Conservation (phyloP, 2,113 vertebrate genomes). For the Upupa epops region DNA sequence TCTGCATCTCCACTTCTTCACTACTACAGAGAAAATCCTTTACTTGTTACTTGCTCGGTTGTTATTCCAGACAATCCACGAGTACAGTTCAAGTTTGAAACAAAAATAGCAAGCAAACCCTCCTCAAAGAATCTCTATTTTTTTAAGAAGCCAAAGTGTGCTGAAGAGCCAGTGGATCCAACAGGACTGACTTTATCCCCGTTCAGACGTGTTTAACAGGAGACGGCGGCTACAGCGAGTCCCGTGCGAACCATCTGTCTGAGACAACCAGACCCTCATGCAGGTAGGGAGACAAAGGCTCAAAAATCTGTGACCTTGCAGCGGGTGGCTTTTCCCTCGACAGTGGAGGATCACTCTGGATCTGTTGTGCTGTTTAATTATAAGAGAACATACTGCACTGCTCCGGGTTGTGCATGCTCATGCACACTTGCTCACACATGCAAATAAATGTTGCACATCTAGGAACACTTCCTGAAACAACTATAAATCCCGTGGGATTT, state of each 20-base stretch:
- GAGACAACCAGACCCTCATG: background rate
- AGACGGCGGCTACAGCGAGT: background rate
- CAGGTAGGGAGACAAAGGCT: background rate
- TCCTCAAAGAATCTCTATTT: conserved; percentile 27
- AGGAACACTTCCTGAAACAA: background rate
- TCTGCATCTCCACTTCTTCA: background rate
- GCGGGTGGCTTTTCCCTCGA: background rate
- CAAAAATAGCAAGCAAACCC: background rate
- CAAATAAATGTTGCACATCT: conserved; percentile 22
- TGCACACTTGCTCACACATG: conserved; percentile 1
- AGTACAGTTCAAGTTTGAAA: background rate
- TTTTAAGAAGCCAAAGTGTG: conserved; percentile 50
- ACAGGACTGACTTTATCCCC: background rate
- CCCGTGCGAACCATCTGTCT: background rate
- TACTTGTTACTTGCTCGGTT: background rate
- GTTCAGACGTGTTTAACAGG: background rate
- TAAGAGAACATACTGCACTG: background rate
- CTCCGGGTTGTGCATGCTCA: background rate
- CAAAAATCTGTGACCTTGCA: background rate
- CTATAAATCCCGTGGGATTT: background rate
- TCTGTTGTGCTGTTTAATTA: background rate
- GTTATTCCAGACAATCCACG: conserved; percentile 52
- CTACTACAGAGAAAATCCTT: background rate
- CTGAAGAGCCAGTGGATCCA: conserved; percentile 27
- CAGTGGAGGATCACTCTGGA: background rate